Conservation (phyloP, 2,888 invertebrate species). For the Allolobophora icterica region DNA sequence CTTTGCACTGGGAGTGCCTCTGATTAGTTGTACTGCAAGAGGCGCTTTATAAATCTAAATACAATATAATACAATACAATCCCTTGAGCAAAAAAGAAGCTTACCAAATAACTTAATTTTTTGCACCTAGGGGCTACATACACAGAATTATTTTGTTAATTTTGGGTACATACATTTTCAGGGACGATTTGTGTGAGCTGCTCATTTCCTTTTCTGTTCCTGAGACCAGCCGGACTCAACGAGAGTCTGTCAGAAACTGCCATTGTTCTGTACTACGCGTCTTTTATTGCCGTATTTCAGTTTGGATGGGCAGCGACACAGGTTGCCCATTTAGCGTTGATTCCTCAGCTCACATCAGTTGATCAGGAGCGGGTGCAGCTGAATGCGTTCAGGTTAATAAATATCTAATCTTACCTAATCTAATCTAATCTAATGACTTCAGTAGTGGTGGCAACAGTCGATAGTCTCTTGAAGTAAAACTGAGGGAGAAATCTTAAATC, state of each 20-base stretch:
- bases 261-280: slow-evolving; percentile 66
- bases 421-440: not conserved
- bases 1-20: too few species aligned
- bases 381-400: slow-evolving; percentile 64
- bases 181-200: slow-evolving; percentile 75
- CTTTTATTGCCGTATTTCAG: slow-evolving; percentile 74
- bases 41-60: too few species aligned
- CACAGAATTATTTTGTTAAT: too few species aligned
- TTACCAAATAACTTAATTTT: not conserved
- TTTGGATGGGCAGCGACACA: slow-evolving; percentile 92
- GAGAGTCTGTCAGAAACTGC: slow-evolving; percentile 67
- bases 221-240: slow-evolving; percentile 75
- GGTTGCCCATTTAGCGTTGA: slow-evolving; percentile 87
- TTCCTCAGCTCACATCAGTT: slow-evolving; percentile 71
- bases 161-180: slow-evolving; percentile 65
- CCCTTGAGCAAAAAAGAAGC: not conserved
- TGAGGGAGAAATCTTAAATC: not conserved
- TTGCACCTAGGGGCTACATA: not conserved
- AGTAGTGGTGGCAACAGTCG: not conserved
- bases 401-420: not conserved
- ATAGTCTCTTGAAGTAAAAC: not conserved
- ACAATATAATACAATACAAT: too few species aligned
- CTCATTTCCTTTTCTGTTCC: slow-evolving; percentile 87
- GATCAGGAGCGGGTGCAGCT: slow-evolving; percentile 64
- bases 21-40: too few species aligned